phyloP scores from a whole-genome alignment of 2,888 invertebrate genomes.

The Pycnomerus fuliginosus region DNA sequence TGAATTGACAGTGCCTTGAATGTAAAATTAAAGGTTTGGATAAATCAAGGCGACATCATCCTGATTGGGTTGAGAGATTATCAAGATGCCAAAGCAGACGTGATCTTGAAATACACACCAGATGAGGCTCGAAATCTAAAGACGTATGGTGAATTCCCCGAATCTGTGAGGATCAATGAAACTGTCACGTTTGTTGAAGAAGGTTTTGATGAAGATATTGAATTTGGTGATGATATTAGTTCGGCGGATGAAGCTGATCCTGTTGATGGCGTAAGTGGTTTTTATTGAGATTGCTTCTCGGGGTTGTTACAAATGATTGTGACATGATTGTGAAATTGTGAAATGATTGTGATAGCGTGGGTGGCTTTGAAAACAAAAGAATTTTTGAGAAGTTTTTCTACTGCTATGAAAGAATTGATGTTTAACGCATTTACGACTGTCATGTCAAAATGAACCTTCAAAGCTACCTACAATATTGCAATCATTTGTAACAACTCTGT shows the following conservation, averaged over 20 bases:
- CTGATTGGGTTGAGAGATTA: conserved; percentile 96
- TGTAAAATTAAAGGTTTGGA: no score
- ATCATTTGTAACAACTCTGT: no score
- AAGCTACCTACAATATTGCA: no score
- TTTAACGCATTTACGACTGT: no score
- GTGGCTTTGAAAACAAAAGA: no score
- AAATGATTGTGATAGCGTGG: no score
- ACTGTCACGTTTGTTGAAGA: conserved; percentile 93
- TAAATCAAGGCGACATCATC: conserved; percentile 98
- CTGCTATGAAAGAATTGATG: no score
- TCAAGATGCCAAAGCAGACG: conserved; percentile 97
- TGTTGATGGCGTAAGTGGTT: conserved; percentile 36
- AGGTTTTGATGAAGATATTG: conserved; percentile 94
- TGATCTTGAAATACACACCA: conserved; percentile 97
- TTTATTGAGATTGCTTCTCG: background rate
- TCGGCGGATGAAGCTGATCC: conserved; percentile 83
- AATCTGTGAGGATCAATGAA: conserved; percentile 96
- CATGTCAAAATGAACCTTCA: no score
- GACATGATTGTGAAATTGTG: no score
- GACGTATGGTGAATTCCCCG: conserved; percentile 98
- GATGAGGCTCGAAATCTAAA: conserved; percentile 99
- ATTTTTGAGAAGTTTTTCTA: no score
- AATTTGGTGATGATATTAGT: conserved; percentile 93
- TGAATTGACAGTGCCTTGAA: no score
- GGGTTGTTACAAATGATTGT: no score